Base-by-base conservation (phyloP, 2,888 invertebrate species). In the Tineola bisselliella region DNA sequence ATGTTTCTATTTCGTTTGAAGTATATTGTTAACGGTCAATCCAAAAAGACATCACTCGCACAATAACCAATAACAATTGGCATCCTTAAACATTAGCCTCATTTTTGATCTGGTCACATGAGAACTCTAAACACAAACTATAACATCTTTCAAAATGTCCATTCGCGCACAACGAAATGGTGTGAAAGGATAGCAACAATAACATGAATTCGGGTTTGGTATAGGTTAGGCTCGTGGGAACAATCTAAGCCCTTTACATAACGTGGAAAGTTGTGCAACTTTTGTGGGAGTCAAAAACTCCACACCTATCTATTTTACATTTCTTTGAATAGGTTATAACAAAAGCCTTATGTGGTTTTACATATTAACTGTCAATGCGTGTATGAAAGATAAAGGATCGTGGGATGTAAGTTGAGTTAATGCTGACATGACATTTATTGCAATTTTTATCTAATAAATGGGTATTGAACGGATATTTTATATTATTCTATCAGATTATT, bases 181-280 rank as follows among this genome's bases (percentile, higher is more conserved):
- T 77, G 84, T 80, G 83, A 84, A 84, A 84, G 30, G 19, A 44
- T n/a, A 48, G 8, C n/a, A 6, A 59, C 59, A 48, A 44, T 60
- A 17, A n/a, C 19, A 44, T 25, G n/a, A 75, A 75, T 75, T 72
- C 64, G 62, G 63, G 63, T 66, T 71, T 75, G 71, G 84, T 81
- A 75, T 72, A 74, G 78, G 76, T 72, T 74, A 65, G 77, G 77
- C 70, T 62, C 79, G 77, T 83, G 82, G 81, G 82, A 81, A 71
- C 66, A 60, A 61, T 63, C 60, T 18, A 8, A 15, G 15, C n/a
- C 12, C 48, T 61, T 44, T 62, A 31, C 61, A 18, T 62, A 61
- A 62, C 65, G 63, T 62, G 62, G 66, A 61, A 64, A 33, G 31
- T 58, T 31, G 33, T 58, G 33, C 33, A 58, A 54, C 13, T 58